These are phyloP conservation scores for Motacilla tschutschensis DNA, from an alignment of 2,113 vertebrate species.

Conservation along the genomic window DNA sequence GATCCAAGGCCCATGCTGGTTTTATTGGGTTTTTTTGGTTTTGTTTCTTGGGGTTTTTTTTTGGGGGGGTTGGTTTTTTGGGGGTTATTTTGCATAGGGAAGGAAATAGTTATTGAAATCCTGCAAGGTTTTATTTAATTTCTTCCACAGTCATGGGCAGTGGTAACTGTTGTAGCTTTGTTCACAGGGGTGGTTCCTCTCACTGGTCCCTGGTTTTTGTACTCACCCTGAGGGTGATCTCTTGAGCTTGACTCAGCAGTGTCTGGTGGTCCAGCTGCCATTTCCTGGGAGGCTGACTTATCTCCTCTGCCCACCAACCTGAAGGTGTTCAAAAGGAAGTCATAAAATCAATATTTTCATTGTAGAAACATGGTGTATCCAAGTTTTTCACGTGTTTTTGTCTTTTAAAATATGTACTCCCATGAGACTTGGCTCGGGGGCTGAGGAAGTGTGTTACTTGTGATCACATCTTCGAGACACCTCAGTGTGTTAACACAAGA, in stretches of 20 bases:
- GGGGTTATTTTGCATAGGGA: neutral
- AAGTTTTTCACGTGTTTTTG: neutral
- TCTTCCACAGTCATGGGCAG: rapidly evolving
- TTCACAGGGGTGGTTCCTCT: neutral
- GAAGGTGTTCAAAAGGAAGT: slow-evolving; percentile 1
- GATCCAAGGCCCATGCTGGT: neutral
- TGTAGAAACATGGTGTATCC: neutral
- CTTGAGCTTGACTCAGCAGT: neutral
- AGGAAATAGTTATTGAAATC: neutral
- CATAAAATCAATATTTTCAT: neutral
- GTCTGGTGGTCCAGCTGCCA: neutral
- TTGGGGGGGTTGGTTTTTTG: neutral
- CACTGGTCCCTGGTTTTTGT: neutral
- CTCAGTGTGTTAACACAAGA: neutral
- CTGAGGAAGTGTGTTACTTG: neutral
- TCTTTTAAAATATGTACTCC: neutral
- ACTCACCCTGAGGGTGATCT: neutral
- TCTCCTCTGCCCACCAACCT: neutral
- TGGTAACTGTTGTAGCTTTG: neutral
- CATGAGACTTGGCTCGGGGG: neutral
- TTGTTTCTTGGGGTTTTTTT: neutral
- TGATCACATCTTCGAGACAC: neutral
- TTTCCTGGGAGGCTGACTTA: neutral
- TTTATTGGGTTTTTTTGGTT: too few species aligned
- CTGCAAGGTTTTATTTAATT: neutral